Base-by-base conservation (phyloP, 2,888 invertebrate species). In the Siphonodentalium dalli region DNA sequence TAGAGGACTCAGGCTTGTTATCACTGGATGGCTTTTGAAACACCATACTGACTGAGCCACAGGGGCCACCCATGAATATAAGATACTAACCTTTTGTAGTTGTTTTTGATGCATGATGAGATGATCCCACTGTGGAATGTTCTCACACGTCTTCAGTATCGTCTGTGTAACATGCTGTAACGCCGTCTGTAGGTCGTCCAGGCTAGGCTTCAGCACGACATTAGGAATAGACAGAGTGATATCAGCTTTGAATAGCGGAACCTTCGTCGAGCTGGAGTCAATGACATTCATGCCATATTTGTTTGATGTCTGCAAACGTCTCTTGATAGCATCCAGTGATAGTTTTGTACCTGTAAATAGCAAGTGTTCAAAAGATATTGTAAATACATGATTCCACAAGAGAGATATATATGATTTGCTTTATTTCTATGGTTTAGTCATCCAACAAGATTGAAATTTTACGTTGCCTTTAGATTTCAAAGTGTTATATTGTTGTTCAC, bases 181-280 rank as follows among this genome's bases (percentile, higher is more conserved):
- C 11, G 90, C 88, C 50, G 93, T 92, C 81, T 97, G 96, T 23
- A 96, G 88, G 62, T 95, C 93, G 46, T 95, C 94, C 59, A 96
- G 84, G 65, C 88, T 91, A 4, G 96, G 96, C 64, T 89, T 88
- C 49, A 94, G 89, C 1, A 88, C 88, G 28, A 96, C 90, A 74
- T 91, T 90, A 1, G 95, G 93, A 71, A 94, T 93, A 85, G 90
- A 87, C 49, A 96, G 85, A 13, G 89, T 87, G 1, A 94, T 90
- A 75, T 92, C 87, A 20, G 94, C 84, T 29, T 91, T 84, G 80
- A 95, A 92, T 59, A 94, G 66, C 8, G 82, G 80, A 9, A 75
- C 70, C 54, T 73, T 78, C 60, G 68, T 59, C n/a, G n/a, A n/a
- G 42, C 71, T 73, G 33, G 71, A 75, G 42, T 70, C 69, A 8